Base-by-base conservation (phyloP, 2,797 vertebrate species). In the Chaunax sp. region DNA sequence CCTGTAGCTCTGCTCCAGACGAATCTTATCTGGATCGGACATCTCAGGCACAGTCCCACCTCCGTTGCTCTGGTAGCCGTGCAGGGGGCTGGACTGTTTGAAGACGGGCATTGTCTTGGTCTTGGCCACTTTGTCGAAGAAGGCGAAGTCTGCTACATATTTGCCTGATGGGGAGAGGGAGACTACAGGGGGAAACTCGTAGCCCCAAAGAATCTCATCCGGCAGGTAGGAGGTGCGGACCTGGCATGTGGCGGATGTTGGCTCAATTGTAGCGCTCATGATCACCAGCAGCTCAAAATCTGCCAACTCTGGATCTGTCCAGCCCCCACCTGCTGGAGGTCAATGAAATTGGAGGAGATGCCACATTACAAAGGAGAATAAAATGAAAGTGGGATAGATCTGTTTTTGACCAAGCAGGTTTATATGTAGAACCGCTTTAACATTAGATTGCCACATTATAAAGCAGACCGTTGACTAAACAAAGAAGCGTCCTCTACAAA, bases 121-220 rank as follows among this genome's bases (percentile, higher is more conserved):
- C 82, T 97, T 96, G 75, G 95, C 92, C 62, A 98, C 95, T 40
- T 95, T 96, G 88, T 98, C 96, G n/a, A 98, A 98, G 64, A 96
- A 94, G 88, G 95, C 94, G 56, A 98, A 98, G 83, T 98, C 96
- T 0, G 96, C 97, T 26, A 98, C 92, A 9, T 97, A 97, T 78
- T 98, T 98, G n/a, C 97, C 97, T 0, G 94, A 96, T 44, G 96
- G 92, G 0, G 96, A 97, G 40, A 98, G 92, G 1, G 97, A 97
- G 78, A 98, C 95, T n/a, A 96, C 95, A 0, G 97, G 97, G 0
- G 93, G 95, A 75, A 98, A 97, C 86, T 98, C 96, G 0, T 98
- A 98, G 46, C 97, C 97, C 96, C 96, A 98, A 1, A 98, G 94
- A 87, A 98, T 98, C 93, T 98, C 96, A 68, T 98, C 96, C 0